Percentiles rank a stretch among this genome's conserved stretches.
Evolutionary conservation across 2,797 vertebrate species (phyloP).

Genomic region (Pseudochirops corinnae): DNA sequence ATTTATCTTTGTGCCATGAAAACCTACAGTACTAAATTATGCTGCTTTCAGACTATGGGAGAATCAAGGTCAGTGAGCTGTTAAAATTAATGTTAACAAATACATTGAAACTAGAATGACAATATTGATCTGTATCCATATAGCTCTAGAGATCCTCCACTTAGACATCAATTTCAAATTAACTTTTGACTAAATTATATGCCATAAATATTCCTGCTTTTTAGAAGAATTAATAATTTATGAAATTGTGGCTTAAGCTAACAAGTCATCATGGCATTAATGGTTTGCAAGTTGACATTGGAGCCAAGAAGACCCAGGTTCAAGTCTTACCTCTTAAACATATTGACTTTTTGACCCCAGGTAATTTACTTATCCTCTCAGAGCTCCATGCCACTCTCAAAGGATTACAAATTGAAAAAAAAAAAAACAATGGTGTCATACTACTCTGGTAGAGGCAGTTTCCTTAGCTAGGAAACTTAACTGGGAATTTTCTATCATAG

Average conservation of each 20-base stretch:
- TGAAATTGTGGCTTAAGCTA: background rate
- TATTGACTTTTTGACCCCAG: background rate
- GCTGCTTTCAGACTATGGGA: background rate
- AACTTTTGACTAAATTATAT: background rate
- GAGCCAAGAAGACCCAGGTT: background rate
- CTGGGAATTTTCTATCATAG: background rate
- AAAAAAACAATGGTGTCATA: background rate
- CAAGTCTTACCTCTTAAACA: background rate
- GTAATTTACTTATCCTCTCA: background rate
- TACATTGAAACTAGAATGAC: background rate
- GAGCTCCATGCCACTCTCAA: background rate
- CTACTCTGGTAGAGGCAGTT: background rate
- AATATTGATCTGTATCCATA: background rate
- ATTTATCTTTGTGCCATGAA: background rate
- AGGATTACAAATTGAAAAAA: background rate
- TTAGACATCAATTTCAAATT: background rate
- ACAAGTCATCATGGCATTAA: background rate
- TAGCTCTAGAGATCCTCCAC: background rate
- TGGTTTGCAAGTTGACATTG: background rate
- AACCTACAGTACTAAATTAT: background rate
- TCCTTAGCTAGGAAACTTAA: background rate
- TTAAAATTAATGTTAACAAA: background rate
- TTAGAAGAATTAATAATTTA: background rate
- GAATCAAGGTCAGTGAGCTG: background rate
- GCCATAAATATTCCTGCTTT: background rate